A percentile compares a stretch with the other conserved stretches of the same genome.
These are phyloP conservation scores for Heteromurus nitidus DNA, from an alignment of 2,888 invertebrate genomes.

Conservation along the genomic window DNA sequence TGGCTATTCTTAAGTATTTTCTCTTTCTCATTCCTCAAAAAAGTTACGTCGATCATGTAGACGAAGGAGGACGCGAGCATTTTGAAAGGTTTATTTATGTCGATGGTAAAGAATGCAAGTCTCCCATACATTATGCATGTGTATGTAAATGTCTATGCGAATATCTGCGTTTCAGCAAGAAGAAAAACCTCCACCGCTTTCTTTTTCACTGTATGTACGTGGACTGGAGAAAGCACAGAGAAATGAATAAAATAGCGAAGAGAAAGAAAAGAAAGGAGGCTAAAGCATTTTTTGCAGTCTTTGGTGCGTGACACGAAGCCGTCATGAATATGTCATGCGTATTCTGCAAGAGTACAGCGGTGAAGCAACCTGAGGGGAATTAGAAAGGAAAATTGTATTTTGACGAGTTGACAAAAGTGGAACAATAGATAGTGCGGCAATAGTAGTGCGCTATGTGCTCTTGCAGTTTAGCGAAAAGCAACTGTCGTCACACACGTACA, in stretches of 20 bases:
- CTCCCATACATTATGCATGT: background rate
- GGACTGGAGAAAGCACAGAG: background rate
- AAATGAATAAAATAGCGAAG: background rate
- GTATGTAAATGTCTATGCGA: background rate
- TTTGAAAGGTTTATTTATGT: background rate
- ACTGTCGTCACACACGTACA: no score
- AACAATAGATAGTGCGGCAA: constrained; percentile 1
- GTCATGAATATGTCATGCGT: constrained; percentile 48
- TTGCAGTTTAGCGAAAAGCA: no score
- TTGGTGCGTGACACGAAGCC: constrained; percentile 35
- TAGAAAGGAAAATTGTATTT: background rate
- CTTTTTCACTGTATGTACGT: background rate
- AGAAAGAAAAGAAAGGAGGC: background rate
- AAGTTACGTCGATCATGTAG: background rate
- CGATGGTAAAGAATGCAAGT: background rate
- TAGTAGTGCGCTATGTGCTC: background rate
- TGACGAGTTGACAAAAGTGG: background rate
- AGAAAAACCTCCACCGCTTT: no score
- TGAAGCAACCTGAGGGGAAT: background rate
- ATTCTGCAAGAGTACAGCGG: background rate
- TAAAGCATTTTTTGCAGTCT: background rate
- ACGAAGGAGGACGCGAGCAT: background rate
- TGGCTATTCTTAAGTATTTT: no score
- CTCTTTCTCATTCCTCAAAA: constrained; percentile 2
- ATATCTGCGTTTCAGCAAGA: constrained; percentile 3